phyloP scores from a whole-genome alignment of 2,888 invertebrate genomes.

The Xanthorhoe spadicearia region DNA sequence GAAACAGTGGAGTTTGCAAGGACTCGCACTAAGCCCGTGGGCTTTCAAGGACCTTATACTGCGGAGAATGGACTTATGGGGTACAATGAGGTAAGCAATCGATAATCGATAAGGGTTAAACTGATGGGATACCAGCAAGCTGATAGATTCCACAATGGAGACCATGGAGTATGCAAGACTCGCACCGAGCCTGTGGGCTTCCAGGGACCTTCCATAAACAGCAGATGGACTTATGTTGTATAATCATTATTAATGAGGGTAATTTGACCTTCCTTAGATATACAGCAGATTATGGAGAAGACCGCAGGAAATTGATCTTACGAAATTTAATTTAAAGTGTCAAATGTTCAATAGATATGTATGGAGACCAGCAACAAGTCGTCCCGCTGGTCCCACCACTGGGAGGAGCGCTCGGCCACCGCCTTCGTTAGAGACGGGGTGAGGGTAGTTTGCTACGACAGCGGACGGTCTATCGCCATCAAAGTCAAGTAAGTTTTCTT shows the following conservation, averaged over 20 bases:
- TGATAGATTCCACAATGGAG: too few species aligned
- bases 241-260: too few species aligned
- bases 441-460: conserved; percentile 90
- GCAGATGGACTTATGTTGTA: too few species aligned
- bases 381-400: conserved; percentile 87
- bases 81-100: conserved; percentile 90
- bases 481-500: conserved; percentile 86
- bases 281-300: too few species aligned
- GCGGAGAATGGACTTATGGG: conserved; percentile 93
- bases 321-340: background rate
- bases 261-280: too few species aligned
- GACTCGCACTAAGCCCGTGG: conserved; percentile 81
- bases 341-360: conserved; percentile 84
- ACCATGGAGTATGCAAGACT: too few species aligned
- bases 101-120: too few species aligned
- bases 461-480: conserved; percentile 88
- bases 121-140: too few species aligned
- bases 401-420: conserved; percentile 87
- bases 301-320: too few species aligned
- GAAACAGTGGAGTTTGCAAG: conserved; percentile 79
- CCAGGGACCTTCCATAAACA: too few species aligned
- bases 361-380: conserved; percentile 84
- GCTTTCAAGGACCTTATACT: conserved; percentile 91
- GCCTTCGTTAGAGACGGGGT: conserved; percentile 86
- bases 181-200: too few species aligned